phyloP scores from a whole-genome alignment of 1,140 invertebrate genomes.

The Doryteuthis pealeii region DNA sequence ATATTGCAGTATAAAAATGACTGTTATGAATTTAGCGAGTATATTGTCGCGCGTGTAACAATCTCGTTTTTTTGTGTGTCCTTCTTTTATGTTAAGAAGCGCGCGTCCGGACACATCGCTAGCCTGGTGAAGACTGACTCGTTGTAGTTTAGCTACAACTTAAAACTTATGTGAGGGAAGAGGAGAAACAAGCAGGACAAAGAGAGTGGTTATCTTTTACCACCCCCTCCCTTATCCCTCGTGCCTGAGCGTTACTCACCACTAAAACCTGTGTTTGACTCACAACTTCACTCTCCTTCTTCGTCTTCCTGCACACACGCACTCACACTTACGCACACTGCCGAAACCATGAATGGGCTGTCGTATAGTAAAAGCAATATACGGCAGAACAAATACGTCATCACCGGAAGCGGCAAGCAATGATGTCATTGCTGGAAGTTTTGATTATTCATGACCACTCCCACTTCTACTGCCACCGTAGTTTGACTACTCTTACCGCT shows the following conservation, averaged over 20 bases:
- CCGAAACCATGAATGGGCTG: too few relatives aligned
- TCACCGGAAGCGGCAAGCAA: too few relatives aligned
- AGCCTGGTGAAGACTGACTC: background rate
- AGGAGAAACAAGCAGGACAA: background rate
- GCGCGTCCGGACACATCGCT: background rate
- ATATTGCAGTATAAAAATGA: too few relatives aligned
- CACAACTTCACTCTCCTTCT: background rate
- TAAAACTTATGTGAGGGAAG: background rate
- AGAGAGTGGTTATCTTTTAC: background rate
- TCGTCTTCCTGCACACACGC: background rate
- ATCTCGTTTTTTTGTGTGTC: background rate
- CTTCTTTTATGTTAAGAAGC: background rate
- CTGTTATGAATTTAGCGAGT: too few relatives aligned
- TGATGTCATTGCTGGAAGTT: too few relatives aligned
- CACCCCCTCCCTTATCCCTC: background rate
- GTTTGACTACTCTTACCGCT: too few relatives aligned
- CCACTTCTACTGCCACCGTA: too few relatives aligned
- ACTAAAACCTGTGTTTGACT: background rate
- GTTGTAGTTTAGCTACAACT: background rate
- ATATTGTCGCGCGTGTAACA: background rate
- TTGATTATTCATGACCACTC: too few relatives aligned
- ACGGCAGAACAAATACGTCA: too few relatives aligned
- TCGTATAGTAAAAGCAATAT: too few relatives aligned
- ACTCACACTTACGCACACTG: too few relatives aligned
- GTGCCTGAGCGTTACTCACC: too few relatives aligned